Evolutionary conservation across 1,140 invertebrate species (phyloP).

Genomic region (Drosophila cardini): DNA sequence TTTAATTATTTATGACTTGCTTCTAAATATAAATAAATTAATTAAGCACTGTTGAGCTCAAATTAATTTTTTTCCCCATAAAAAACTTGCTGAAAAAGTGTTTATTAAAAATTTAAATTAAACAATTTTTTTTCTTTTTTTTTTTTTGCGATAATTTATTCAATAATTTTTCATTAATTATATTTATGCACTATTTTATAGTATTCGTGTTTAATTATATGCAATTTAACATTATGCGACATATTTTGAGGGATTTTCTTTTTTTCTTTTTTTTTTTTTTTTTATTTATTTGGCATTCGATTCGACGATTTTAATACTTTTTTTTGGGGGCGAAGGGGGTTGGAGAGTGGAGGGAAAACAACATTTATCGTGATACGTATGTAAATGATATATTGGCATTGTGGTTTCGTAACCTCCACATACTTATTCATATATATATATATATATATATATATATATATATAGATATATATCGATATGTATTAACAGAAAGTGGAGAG

Average conservation of each 20-base stretch:
- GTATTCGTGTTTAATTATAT: slow-evolving; percentile 78
- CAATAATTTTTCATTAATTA: slow-evolving; percentile 80
- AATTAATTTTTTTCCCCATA: too few species aligned
- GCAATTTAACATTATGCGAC: slow-evolving; percentile 78
- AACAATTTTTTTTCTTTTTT: not conserved
- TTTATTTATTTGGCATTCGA: slow-evolving; percentile 9
- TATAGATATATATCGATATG: slow-evolving; percentile 5
- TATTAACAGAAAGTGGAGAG: not conserved
- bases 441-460: slow-evolving; percentile 7
- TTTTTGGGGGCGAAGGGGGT: slow-evolving; percentile 1
- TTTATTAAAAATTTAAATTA: not conserved
- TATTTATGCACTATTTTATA: slow-evolving; percentile 83
- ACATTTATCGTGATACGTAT: slow-evolving; percentile 75
- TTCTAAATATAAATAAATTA: too few species aligned
- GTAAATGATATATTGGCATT: slow-evolving; percentile 72
- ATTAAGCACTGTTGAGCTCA: too few species aligned
- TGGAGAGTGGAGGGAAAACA: slow-evolving; percentile 28
- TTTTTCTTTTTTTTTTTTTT: slow-evolving; percentile 18
- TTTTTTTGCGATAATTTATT: slow-evolving; percentile 78
- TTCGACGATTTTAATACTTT: slow-evolving; percentile 47
- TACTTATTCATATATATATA: slow-evolving; percentile 2
- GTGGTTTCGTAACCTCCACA: slow-evolving; percentile 20
- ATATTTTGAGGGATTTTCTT: slow-evolving; percentile 12
- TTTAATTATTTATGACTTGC: too few species aligned
- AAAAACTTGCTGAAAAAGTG: not conserved